phyloP scores from a whole-genome alignment of 2,113 vertebrate species.

The Chlorocebus sabaeus region DNA sequence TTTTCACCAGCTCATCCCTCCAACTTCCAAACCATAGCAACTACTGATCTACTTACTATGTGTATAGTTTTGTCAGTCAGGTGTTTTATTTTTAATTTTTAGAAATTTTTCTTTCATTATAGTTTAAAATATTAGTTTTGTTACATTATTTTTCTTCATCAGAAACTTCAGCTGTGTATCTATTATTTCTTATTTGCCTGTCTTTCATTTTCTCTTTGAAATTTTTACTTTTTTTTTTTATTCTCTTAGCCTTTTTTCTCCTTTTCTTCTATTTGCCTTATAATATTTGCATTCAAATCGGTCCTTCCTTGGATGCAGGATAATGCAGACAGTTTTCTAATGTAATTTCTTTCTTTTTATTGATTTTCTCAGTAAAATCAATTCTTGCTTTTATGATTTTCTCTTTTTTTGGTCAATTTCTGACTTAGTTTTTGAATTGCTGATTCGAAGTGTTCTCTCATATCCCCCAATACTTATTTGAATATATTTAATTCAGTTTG shows the following conservation, averaged over 20 bases:
- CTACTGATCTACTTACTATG: not conserved
- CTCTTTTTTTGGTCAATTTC: not conserved
- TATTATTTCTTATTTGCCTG: not conserved
- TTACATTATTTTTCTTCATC: not conserved
- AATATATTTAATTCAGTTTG: not conserved
- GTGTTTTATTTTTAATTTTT: not conserved
- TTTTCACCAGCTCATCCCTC: not conserved
- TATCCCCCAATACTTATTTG: not conserved
- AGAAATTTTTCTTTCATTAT: not conserved
- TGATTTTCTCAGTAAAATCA: not conserved
- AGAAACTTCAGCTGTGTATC: not conserved
- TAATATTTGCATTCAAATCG: not conserved
- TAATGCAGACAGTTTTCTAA: not conserved
- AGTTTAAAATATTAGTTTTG: not conserved
- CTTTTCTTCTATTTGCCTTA: not conserved
- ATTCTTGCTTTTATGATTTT: not conserved
- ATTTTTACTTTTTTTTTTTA: not conserved
- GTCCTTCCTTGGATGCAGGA: not conserved
- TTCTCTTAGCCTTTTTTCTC: not conserved
- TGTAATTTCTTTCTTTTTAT: not conserved
- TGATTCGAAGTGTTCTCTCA: not conserved
- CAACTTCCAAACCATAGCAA: not conserved
- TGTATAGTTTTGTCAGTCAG: not conserved
- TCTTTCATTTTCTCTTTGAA: not conserved
- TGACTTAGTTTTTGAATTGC: not conserved